These are phyloP conservation scores for Carterocephalus palaemon DNA, from an alignment of 2,888 invertebrate genomes.

Conservation along the genomic window DNA sequence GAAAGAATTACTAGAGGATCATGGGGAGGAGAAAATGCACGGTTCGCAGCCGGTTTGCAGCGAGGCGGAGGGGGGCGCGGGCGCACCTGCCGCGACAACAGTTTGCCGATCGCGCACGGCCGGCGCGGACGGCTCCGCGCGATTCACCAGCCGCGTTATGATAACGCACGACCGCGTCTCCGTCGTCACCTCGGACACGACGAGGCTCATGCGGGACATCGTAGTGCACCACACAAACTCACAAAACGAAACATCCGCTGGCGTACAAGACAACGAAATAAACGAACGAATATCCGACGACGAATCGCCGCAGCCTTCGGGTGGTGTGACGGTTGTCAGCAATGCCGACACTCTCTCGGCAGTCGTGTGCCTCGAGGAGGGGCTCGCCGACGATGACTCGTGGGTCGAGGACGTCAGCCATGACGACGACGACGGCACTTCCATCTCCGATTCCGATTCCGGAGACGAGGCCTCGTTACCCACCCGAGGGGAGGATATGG, in stretches of 20 bases:
- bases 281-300: slow-evolving; percentile 69
- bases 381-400: slow-evolving; percentile 92
- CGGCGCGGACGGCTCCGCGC: slow-evolving; percentile 80
- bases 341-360: slow-evolving; percentile 84
- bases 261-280: slow-evolving; percentile 55
- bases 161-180: slow-evolving; percentile 90
- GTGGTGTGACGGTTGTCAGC: slow-evolving; percentile 84
- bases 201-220: slow-evolving; percentile 83
- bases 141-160: slow-evolving; percentile 93
- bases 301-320: slow-evolving; percentile 70
- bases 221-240: slow-evolving; percentile 83
- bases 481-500: slow-evolving; percentile 88
- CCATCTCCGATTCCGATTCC: slow-evolving; percentile 83
- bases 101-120: slow-evolving; percentile 77
- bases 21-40: slow-evolving; percentile 71
- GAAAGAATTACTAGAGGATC: slow-evolving; percentile 75
- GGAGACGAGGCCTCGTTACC: slow-evolving; percentile 83
- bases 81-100: slow-evolving; percentile 71
- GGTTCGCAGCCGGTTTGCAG: slow-evolving; percentile 64
- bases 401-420: slow-evolving; percentile 94
- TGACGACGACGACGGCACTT: slow-evolving; percentile 86
- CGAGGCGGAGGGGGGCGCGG: slow-evolving; percentile 68
- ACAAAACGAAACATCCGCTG: slow-evolving; percentile 66
- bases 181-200: slow-evolving; percentile 87
- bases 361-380: slow-evolving; percentile 88